phyloP scores from a whole-genome alignment of 2,113 vertebrate genomes.

The Eptesicus fuscus region DNA sequence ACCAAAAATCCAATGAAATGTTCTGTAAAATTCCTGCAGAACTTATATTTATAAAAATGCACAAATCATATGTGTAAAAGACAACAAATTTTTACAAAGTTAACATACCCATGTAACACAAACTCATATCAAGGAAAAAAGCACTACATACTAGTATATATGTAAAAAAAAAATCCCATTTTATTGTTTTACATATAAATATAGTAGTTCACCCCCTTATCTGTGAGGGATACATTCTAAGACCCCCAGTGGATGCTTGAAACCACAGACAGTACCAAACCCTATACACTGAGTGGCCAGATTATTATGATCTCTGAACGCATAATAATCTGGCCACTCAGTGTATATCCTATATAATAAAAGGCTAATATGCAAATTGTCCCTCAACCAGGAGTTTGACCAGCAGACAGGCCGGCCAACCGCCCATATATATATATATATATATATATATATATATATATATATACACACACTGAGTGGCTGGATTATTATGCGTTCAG shows the following conservation, averaged over 20 bases:
- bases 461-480: no score
- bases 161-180: neutral
- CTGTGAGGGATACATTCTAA: neutral
- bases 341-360: no score
- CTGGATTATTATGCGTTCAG: no score
- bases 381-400: no score
- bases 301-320: no score
- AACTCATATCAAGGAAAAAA: neutral
- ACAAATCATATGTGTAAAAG: neutral
- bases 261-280: neutral
- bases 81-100: neutral
- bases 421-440: no score
- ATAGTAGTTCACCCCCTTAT: neutral
- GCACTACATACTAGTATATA: neutral
- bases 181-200: neutral
- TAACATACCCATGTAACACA: neutral
- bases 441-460: no score
- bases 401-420: no score
- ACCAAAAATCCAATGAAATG: neutral
- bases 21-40: neutral
- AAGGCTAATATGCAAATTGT: no score
- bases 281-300: no score
- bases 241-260: neutral
- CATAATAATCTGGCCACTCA: no score
- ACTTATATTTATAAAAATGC: neutral